These are phyloP conservation scores for Taenioides sp. DNA, from an alignment of 2,797 vertebrate species.

Conservation along the genomic window DNA sequence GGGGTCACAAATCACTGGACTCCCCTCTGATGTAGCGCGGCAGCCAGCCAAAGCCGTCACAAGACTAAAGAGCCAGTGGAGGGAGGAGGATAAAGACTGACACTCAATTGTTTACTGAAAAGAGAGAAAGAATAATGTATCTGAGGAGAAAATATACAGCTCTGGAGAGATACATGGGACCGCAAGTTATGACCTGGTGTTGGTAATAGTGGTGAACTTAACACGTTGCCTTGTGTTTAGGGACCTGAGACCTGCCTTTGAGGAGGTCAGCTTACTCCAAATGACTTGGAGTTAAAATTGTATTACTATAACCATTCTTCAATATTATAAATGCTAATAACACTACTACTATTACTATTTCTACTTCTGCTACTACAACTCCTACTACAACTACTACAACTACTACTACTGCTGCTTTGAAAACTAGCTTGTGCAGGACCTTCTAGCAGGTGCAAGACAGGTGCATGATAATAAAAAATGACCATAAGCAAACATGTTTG, in stretches of 20 bases:
- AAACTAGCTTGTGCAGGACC: no score
- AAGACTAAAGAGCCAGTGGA: constrained; percentile 63
- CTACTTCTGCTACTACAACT: no score
- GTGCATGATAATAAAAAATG: no score
- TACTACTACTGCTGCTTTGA: no score
- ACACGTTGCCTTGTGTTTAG: neutral
- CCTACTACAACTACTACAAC: no score
- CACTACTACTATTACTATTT: no score
- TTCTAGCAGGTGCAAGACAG: no score
- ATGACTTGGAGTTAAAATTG: neutral
- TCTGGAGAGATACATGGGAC: neutral
- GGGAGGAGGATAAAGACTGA: constrained; percentile 73
- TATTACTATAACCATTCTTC: neutral
- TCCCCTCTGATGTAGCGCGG: constrained; percentile 83
- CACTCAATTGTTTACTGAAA: constrained; percentile 75
- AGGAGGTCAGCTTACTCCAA: neutral
- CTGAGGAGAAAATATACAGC: constrained; percentile 53
- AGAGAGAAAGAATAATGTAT: constrained; percentile 69
- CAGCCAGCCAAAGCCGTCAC: constrained; percentile 82
- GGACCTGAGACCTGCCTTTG: neutral
- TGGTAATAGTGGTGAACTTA: neutral
- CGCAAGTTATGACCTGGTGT: neutral
- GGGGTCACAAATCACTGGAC: constrained; percentile 86
- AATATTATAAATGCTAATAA: no score
- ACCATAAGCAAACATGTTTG: no score